Evolutionary conservation across 37 sponge, comb jelly and placozoan species (phyloP).

Genomic region (Cliona cf. orientalis): DNA sequence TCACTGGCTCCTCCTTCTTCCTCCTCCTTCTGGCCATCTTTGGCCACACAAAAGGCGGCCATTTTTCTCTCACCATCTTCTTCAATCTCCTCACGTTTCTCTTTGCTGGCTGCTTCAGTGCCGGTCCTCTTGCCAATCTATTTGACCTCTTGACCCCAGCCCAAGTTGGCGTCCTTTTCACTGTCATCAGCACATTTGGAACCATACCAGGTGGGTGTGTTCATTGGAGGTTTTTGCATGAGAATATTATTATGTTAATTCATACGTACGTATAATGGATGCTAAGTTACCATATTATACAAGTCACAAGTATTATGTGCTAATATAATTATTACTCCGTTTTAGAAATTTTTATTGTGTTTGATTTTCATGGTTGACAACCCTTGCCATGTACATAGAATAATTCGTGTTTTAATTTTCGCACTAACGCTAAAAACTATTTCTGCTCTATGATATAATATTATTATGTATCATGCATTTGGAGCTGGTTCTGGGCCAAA

Average conservation of each 20-base stretch:
- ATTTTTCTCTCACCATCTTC: slow-evolving; percentile 1
- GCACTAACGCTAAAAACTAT: too few species aligned
- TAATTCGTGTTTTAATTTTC: too few species aligned
- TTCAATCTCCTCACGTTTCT: neutral
- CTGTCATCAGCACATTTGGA: slow-evolving; percentile 39
- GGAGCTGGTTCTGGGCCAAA: too few species aligned
- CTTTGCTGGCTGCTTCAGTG: slow-evolving; percentile 12
- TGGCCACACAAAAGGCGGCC: neutral
- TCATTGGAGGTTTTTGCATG: neutral
- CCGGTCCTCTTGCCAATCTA: slow-evolving; percentile 25
- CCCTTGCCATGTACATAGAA: too few species aligned
- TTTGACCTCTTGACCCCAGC: slow-evolving; percentile 35
- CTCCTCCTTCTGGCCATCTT: slow-evolving; percentile 8
- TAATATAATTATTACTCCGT: too few species aligned
- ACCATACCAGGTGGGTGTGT: slow-evolving; percentile 45
- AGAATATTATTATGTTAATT: neutral
- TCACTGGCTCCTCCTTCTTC: slow-evolving; percentile 15
- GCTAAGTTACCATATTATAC: too few species aligned
- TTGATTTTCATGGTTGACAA: too few species aligned
- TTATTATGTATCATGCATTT: too few species aligned
- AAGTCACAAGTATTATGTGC: too few species aligned
- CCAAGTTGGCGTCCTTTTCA: slow-evolving; percentile 23
- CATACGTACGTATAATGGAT: too few species aligned
- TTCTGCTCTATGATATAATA: too few species aligned
- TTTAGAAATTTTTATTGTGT: too few species aligned